Conservation (phyloP, 2,113 vertebrate genomes). For the Equus przewalskii region DNA sequence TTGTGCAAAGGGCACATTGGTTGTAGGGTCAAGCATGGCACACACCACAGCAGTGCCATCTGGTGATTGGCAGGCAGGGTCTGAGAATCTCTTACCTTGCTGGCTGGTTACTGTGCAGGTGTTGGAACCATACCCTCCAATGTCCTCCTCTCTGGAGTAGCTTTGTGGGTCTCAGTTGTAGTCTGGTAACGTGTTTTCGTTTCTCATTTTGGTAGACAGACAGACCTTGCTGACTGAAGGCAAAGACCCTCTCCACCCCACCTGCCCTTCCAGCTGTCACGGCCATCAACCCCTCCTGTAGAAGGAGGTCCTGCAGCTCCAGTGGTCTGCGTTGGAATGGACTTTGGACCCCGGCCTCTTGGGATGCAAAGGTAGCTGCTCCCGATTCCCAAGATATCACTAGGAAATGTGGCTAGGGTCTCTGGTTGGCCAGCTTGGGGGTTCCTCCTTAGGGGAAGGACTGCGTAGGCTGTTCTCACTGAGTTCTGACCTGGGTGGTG, state of each 20-base stretch:
- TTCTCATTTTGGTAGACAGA: slow-evolving; percentile 82
- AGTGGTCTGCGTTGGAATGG: slow-evolving; percentile 85
- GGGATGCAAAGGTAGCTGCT: slow-evolving; percentile 86
- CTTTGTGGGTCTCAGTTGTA: neutral
- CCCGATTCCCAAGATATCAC: neutral
- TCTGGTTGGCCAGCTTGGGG: neutral
- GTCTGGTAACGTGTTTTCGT: slow-evolving; percentile 62
- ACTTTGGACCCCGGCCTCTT: slow-evolving; percentile 84
- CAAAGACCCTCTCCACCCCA: slow-evolving; percentile 69
- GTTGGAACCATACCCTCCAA: neutral
- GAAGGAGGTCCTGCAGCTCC: slow-evolving; percentile 37
- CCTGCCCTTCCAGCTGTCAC: slow-evolving; percentile 1
- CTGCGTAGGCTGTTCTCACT: neutral
- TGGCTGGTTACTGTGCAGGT: neutral
- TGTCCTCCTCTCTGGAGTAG: neutral
- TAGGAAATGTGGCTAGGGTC: neutral
- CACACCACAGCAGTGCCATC: neutral
- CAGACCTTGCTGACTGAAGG: slow-evolving; percentile 83
- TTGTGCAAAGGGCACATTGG: slow-evolving; percentile 36
- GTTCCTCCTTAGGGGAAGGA: neutral
- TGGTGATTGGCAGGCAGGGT: neutral
- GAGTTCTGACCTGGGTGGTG: neutral
- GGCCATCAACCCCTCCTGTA: neutral
- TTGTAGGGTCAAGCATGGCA: neutral
- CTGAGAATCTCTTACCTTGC: neutral